A percentile compares a stretch with the other conserved stretches of the same genome.
These are phyloP conservation scores for Aegithalos caudatus DNA, from an alignment of 2,113 vertebrate genomes.

Conservation along the genomic window DNA sequence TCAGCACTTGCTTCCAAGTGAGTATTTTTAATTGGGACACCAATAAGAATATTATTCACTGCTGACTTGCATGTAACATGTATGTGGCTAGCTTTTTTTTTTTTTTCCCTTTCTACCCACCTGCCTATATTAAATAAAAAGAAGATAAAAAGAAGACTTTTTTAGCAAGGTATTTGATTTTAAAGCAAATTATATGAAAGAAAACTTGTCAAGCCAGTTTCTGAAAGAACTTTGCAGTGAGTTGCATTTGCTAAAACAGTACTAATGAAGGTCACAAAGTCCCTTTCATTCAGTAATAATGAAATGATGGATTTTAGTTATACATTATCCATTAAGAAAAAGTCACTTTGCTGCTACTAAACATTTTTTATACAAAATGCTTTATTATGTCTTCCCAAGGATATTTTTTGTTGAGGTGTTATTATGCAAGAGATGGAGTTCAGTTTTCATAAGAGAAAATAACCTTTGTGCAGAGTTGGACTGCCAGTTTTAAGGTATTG, in stretches of 20 bases:
- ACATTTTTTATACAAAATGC: not conserved
- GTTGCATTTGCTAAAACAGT: not conserved
- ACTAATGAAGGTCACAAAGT: not conserved
- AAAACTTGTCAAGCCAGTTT: not conserved
- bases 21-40: not conserved
- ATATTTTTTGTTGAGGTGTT: not conserved
- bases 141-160: too few relatives aligned
- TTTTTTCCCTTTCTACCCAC: rapidly evolving
- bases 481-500: not conserved
- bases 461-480: not conserved
- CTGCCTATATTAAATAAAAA: not conserved
- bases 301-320: not conserved
- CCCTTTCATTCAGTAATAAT: not conserved
- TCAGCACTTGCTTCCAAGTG: not conserved
- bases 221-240: not conserved
- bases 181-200: not conserved
- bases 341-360: not conserved
- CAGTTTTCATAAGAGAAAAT: not conserved
- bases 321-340: not conserved
- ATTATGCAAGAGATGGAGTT: not conserved
- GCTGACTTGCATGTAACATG: not conserved
- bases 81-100: not conserved
- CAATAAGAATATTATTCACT: not conserved
- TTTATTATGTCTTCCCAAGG: not conserved
- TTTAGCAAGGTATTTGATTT: not conserved